These are phyloP conservation scores for Himalopsyche tibetana DNA, from an alignment of 2,888 invertebrate genomes.

Conservation along the genomic window DNA sequence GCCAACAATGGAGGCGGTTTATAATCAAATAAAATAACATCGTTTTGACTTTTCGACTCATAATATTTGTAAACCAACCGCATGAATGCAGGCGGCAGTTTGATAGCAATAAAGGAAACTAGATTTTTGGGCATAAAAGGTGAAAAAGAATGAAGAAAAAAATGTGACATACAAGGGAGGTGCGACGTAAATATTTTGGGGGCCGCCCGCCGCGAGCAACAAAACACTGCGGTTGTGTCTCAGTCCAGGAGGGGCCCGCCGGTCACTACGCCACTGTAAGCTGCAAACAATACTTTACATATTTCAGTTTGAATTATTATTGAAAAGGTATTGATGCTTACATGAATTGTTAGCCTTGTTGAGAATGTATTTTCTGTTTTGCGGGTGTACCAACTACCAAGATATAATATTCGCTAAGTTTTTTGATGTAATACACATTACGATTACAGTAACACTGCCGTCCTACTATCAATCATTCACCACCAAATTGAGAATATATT, in stretches of 20 bases:
- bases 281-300: not conserved
- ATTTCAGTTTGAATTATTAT: not conserved
- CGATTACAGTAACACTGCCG: too few species aligned
- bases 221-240: conserved; percentile 13
- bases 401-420: too few species aligned
- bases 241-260: conserved; percentile 3
- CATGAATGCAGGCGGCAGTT: conserved; percentile 55
- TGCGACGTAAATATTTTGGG: conserved; percentile 65
- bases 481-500: too few species aligned
- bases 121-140: conserved; percentile 39
- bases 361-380: not conserved
- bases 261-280: conserved; percentile 17
- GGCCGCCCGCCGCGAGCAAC: conserved; percentile 61
- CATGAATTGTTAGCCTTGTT: not conserved
- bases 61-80: conserved; percentile 64
- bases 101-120: conserved; percentile 44
- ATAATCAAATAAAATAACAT: conserved; percentile 62
- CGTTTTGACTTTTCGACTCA: conserved; percentile 65
- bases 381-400: not conserved
- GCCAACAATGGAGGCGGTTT: conserved; percentile 61
- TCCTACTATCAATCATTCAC: too few species aligned
- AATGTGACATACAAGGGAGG: conserved; percentile 58
- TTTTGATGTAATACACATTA: too few species aligned
- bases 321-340: not conserved
- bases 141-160: conserved; percentile 52